Percentiles rank a stretch among this genome's conserved stretches.
These are phyloP conservation scores for Porites lutea DNA, from an alignment of 64 coral and sea anemone species.

Conservation along the genomic window DNA sequence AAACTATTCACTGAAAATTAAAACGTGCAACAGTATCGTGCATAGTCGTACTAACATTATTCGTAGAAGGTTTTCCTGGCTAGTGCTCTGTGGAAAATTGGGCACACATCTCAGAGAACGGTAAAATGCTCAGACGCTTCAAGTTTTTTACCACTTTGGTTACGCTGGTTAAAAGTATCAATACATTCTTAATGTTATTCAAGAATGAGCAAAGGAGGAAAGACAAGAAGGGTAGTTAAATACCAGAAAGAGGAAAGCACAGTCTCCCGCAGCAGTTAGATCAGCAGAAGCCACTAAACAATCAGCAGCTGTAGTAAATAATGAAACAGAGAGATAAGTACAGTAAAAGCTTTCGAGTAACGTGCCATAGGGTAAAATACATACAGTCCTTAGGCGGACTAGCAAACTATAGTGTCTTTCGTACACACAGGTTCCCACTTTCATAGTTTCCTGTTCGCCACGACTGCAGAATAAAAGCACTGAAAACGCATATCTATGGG, in stretches of 20 bases:
- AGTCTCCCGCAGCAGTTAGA: not conserved
- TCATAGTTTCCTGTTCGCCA: too few relatives aligned
- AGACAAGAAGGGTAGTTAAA: not conserved
- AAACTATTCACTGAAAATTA: not conserved
- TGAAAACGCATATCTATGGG: too few relatives aligned
- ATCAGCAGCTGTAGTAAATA: not conserved
- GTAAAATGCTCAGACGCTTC: not conserved
- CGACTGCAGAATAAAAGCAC: too few relatives aligned
- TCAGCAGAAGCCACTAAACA: constrained; percentile 5
- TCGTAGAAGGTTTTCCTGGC: not conserved
- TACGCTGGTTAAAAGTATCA: too few relatives aligned
- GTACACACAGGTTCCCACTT: too few relatives aligned
- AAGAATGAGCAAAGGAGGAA: not conserved
- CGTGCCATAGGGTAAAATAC: too few relatives aligned
- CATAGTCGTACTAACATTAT: constrained; percentile 18
- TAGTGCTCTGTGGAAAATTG: not conserved
- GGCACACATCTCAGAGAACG: not conserved
- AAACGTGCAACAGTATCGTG: not conserved
- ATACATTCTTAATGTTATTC: too few relatives aligned
- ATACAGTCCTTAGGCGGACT: too few relatives aligned
- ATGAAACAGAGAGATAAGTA: not conserved
- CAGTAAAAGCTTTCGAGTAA: not conserved
- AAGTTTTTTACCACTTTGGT: too few relatives aligned
- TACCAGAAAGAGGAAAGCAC: constrained; percentile 4
- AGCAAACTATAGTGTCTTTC: too few relatives aligned